Evolutionary conservation across 1,140 invertebrate species (phyloP), one percentile per base, ranked within the genome.

Genomic region (Eufriesea mexicana): DNA sequence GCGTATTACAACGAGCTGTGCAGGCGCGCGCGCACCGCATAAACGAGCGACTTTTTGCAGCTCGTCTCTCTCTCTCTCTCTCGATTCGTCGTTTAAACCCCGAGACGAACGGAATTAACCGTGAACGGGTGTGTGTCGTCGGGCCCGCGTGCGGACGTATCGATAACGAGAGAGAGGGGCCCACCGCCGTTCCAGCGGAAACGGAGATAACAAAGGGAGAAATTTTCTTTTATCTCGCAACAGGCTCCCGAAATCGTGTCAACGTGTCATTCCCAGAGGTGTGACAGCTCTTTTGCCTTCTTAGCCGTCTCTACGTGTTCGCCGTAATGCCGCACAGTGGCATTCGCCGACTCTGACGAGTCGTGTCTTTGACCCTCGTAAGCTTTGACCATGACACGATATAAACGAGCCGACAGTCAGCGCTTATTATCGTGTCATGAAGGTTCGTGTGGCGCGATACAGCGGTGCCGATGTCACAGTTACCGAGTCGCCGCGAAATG

Each of bases 371-470:
- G 88, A 89, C 86, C 84, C 84, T 86, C 61, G 70, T 16, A 82
- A 72, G 70, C 78, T 89, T 79, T 79, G 86, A 88, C 88, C 88
- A 79, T 89, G 88, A 89, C 87, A 86, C 83, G 82, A 80, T 89
- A 89, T 70, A 78, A 87, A 79, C 79, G 84, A 87, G 82, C 75
- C 62, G 71, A 87, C 78, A 79, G 49, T 76, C 86, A 18, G n/a
- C 76, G 59, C 81, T 70, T 83, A 79, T 87, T 87, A 87, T 77
- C 77, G 78, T 70, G 68, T 59, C 55, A 72, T 9, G 57, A 57
- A 79, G 84, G 73, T 79, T 78, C 42, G 67, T 28, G 59, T 28
- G 59, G 35, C 74, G 35, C 25, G 71, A 59, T 76, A 51, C 51
- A 86, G 59, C 64, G 35, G 59, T 68, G 73, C 16, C 59, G 71